phyloP scores from a whole-genome alignment of 2,797 vertebrate genomes.

The Picus viridis region DNA sequence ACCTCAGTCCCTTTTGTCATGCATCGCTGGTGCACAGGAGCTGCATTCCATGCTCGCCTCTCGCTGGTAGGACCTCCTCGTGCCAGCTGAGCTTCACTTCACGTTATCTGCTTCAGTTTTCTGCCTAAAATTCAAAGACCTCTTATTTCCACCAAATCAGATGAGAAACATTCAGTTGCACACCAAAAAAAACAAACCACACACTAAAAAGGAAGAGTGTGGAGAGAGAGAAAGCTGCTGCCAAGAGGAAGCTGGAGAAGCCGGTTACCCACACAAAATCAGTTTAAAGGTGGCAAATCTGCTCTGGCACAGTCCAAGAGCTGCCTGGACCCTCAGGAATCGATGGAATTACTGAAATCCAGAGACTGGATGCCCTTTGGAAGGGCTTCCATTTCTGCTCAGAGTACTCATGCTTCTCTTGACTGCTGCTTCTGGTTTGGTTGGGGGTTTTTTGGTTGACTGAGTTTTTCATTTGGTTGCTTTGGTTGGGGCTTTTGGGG shows the following conservation, averaged over 20 bases:
- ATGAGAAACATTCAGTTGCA: not conserved
- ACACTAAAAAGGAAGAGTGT: slow-evolving; percentile 82
- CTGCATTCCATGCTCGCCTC: not conserved
- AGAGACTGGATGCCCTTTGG: not conserved
- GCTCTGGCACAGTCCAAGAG: slow-evolving; percentile 88
- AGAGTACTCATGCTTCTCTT: not conserved
- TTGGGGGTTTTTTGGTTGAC: no score
- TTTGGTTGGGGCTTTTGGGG: no score
- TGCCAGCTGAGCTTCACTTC: not conserved
- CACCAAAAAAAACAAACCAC: no score
- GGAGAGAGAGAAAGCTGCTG: slow-evolving; percentile 92
- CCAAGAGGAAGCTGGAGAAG: slow-evolving; percentile 96
- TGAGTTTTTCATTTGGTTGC: no score
- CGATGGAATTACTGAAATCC: slow-evolving; percentile 89
- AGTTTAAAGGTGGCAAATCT: slow-evolving; percentile 93
- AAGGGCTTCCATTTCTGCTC: not conserved
- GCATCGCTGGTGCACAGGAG: not conserved
- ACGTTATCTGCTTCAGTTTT: not conserved
- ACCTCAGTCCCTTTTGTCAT: not conserved
- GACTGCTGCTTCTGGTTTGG: not conserved
- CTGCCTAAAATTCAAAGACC: not conserved
- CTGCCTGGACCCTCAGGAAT: slow-evolving; percentile 91
- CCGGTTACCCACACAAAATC: slow-evolving; percentile 97
- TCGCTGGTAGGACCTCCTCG: not conserved
- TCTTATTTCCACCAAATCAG: not conserved